These are phyloP conservation scores for Auanema sp. DNA, from an alignment of 2,888 invertebrate species.

Conservation along the genomic window DNA sequence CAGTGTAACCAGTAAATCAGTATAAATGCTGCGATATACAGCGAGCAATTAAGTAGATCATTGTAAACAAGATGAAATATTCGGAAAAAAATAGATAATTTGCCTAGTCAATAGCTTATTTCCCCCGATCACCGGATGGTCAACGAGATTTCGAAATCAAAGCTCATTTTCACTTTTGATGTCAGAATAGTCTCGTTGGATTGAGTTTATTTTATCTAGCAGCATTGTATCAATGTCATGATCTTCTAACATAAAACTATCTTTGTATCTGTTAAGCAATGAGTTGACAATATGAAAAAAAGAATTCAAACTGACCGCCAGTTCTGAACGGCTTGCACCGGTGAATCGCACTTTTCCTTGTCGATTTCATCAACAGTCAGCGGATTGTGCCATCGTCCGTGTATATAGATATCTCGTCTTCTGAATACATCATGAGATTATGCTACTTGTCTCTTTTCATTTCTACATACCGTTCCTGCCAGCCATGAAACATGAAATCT, in stretches of 20 bases:
- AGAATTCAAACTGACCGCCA: conserved; percentile 22
- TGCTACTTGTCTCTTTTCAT: not conserved
- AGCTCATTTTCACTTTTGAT: not conserved
- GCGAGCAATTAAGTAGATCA: too few species aligned
- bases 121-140: too few species aligned
- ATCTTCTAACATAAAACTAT: conserved; percentile 25
- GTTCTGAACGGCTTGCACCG: conserved; percentile 18
- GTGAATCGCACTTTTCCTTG: conserved; percentile 19
- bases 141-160: too few species aligned
- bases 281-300: too few species aligned
- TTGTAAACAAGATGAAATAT: too few species aligned
- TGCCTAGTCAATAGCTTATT: too few species aligned
- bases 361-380: conserved; percentile 26
- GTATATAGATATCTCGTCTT: conserved; percentile 25
- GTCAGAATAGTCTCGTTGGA: not conserved
- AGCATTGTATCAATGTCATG: conserved; percentile 14
- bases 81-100: too few species aligned
- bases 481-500: conserved; percentile 49
- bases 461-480: conserved; percentile 35
- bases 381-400: conserved; percentile 44
- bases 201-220: not conserved
- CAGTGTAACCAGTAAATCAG: too few species aligned
- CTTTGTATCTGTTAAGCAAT: conserved; percentile 26
- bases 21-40: too few species aligned
- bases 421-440: conserved; percentile 28